Evolutionary conservation across 2,113 vertebrate genomes (phyloP).

Genomic region (Percopsis transmontana): DNA sequence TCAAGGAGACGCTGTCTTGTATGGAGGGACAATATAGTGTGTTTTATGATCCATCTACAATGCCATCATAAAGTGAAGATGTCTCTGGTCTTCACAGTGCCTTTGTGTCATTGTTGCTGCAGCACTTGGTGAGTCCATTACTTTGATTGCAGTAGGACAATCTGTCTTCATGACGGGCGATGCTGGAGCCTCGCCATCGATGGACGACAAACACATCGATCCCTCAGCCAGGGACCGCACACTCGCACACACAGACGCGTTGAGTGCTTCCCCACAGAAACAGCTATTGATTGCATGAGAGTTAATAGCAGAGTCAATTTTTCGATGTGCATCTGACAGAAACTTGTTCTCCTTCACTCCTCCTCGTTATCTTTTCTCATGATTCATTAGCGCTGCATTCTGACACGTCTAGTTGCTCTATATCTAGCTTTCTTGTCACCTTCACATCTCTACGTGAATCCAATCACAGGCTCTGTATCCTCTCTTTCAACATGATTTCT

Average conservation of each 20-base stretch:
- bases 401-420: constrained; percentile 9
- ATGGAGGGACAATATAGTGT: constrained; percentile 37
- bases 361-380: constrained; percentile 40
- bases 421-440: constrained; percentile 36
- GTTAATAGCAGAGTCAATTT: constrained; percentile 75
- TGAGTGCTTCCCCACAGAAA: constrained; percentile 71
- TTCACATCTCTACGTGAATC: constrained; percentile 40
- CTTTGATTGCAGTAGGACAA: constrained; percentile 77
- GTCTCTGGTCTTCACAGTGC: constrained; percentile 23
- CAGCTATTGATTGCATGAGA: constrained; percentile 73
- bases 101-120: constrained; percentile 31
- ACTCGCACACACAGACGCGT: constrained; percentile 67
- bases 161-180: constrained; percentile 78
- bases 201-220: constrained; percentile 79
- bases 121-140: constrained; percentile 61
- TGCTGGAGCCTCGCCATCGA: constrained; percentile 61
- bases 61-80: constrained; percentile 61
- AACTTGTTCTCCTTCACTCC: constrained; percentile 37
- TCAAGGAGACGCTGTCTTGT: background rate
- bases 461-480: constrained; percentile 45
- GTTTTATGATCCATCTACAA: constrained; percentile 53
- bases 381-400: constrained; percentile 53
- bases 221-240: constrained; percentile 69
- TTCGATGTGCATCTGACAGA: constrained; percentile 56
- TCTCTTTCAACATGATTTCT: constrained; percentile 34